Conservation (phyloP, 1,140 invertebrate genomes). For the Formica selysi region DNA sequence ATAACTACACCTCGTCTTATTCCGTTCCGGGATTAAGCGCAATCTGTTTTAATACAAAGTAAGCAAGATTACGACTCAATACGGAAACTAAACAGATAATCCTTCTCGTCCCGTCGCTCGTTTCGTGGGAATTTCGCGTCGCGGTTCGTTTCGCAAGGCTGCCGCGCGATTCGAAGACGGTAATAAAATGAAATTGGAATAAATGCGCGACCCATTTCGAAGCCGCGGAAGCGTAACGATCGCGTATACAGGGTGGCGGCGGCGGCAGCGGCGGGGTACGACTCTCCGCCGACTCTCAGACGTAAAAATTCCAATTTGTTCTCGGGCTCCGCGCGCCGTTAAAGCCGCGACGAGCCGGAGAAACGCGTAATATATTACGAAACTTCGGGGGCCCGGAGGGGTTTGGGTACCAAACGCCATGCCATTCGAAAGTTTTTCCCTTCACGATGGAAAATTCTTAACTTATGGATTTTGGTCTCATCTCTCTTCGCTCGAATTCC, state of each 20-base stretch:
- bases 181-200: constrained; percentile 56
- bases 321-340: constrained; percentile 74
- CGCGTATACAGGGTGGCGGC: constrained; percentile 10
- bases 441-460: constrained; percentile 83
- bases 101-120: not conserved
- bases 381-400: constrained; percentile 79
- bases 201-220: constrained; percentile 50
- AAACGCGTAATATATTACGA: constrained; percentile 85
- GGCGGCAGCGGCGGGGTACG: not conserved
- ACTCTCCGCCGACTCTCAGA: constrained; percentile 74
- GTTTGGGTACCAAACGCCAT: constrained; percentile 76
- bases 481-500: constrained; percentile 39
- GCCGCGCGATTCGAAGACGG: constrained; percentile 7
- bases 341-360: constrained; percentile 80
- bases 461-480: constrained; percentile 84
- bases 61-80: constrained; percentile 39
- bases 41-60: constrained; percentile 44
- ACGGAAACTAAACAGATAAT: constrained; percentile 30
- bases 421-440: constrained; percentile 85
- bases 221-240: constrained; percentile 48
- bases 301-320: constrained; percentile 85
- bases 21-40: constrained; percentile 25
- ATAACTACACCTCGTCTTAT: constrained; percentile 9
- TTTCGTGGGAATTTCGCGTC: constrained; percentile 25
- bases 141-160: constrained; percentile 21